Base-by-base conservation (phyloP, 2,113 vertebrate species). In the Centropus bengalensis region DNA sequence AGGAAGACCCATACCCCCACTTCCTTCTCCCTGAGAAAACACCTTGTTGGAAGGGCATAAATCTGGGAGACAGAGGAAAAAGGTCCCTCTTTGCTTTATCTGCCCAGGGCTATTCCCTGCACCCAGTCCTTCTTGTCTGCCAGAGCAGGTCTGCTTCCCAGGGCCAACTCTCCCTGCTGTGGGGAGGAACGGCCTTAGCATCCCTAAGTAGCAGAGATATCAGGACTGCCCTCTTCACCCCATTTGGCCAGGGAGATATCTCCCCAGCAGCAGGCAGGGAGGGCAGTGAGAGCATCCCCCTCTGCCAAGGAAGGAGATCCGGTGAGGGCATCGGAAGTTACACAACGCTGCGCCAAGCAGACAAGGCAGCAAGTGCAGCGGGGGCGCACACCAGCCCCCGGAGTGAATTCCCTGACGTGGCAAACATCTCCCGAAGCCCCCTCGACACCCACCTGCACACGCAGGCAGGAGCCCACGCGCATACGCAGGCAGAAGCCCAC, bases 321-420 rank as follows among this genome's bases (percentile, higher is more conserved):
- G 52, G 92, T 2, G 26, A 28, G 66, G 86, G 68, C 80, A 83
- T 89, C 83, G 83, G 95, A 93, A 93, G 47, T 96, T 94, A 96
- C 92, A 92, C 94, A 96, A 96, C 32, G 18, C 92, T 69, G 94
- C 36, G 38, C 79, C 63, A 80, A 77, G 86, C 91, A 77, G 88
- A 88, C 86, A 20, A 93, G 76, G 94, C 82, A 92, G 73, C 5
- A n/a, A 95, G 94, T 10, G 0, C 4, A 5, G 94, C 17, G 88
- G 92, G 86, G 95, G 94, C 33, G 36, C 32, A 8, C 10, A 5
- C 23, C 78, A 66, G 92, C 92, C 92, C 85, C 88, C 81, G 16
- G 77, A 91, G 96, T 95, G 95, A 94, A 97, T 97, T 94, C 95
- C 95, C 96, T 97, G 96, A 97, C 91, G 94, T 96, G 95, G 94